Percentiles rank a stretch among this genome's conserved stretches.
These are phyloP conservation scores for Caenorhabditis elegans DNA, from an alignment of 1,140 invertebrate species.

Conservation along the genomic window DNA sequence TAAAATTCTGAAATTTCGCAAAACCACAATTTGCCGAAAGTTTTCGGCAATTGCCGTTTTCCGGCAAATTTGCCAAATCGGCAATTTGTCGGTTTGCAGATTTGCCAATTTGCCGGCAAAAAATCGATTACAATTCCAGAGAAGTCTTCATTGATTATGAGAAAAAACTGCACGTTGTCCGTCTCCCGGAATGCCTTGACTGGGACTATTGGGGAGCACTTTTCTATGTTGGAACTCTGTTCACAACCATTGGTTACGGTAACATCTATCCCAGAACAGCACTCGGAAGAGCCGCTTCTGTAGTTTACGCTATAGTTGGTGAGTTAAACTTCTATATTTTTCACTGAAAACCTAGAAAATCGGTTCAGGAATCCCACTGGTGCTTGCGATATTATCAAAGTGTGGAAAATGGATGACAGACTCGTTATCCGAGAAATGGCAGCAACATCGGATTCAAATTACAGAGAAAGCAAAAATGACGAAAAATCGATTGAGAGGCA, in stretches of 20 bases:
- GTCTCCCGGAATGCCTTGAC: slow-evolving; percentile 56
- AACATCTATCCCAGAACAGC: slow-evolving; percentile 85
- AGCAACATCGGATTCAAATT: slow-evolving; percentile 48
- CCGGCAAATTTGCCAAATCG: no score
- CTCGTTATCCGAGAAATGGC: slow-evolving; percentile 62
- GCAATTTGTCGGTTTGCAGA: no score
- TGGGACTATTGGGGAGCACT: slow-evolving; percentile 91
- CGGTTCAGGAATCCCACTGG: slow-evolving; percentile 76
- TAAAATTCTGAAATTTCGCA: no score
- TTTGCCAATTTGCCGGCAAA: no score
- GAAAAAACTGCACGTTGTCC: slow-evolving; percentile 50
- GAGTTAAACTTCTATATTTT: background rate
- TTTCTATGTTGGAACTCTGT: slow-evolving; percentile 84
- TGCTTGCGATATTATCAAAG: slow-evolving; percentile 71
- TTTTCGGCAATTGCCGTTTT: no score
- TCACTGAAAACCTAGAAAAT: background rate
- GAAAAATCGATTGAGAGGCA: background rate
- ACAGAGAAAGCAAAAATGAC: slow-evolving; percentile 12
- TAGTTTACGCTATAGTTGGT: slow-evolving; percentile 88
- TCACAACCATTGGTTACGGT: slow-evolving; percentile 92
- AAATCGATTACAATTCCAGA: no score
- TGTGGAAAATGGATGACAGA: slow-evolving; percentile 64
- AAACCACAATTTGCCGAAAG: no score
- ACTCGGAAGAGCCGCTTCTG: slow-evolving; percentile 81
- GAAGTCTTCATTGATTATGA: slow-evolving; percentile 59